Base-by-base conservation (phyloP, 2,888 invertebrate species). In the Leptura quadrifasciata region DNA sequence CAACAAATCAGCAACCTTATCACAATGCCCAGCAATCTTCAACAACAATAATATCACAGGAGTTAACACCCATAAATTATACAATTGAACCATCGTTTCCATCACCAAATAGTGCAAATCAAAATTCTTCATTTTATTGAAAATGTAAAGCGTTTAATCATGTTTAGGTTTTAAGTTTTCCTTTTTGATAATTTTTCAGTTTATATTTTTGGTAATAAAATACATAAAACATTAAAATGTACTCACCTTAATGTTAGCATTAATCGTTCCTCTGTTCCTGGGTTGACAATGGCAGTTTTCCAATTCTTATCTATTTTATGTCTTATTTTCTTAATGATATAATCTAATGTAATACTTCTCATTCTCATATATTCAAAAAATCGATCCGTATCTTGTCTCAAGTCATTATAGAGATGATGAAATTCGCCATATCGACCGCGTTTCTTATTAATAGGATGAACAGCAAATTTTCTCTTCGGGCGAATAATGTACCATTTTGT, bases 221-320 rank as follows among this genome's bases (percentile, higher is more conserved):
- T 68, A 17, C 27, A 31, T 20, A 61, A 52, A 74, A 67, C 9
- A 60, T 60, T 35, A 31, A 17, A 39, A 39, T 67, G 18, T 58
- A 68, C 68, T 74, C 63, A 74, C 61, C 74, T 21, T 54, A 68
- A 69, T 4, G 74, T 68, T 58, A 74, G 3, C 60, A 73, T 65
- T 3, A 73, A 58, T 67, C 55, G 57, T 73, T 73, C 57, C 58
- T 73, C 61, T 24, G 31, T 10, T 31, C 18, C 68, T 74, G 18
- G 68, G 74, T 35, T 74, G 63, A 20, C 21, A 15, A 72, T 58
- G 72, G 47, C 72, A 65, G 27, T 65, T 72, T 65, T 64, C 9
- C 35, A 39, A 35, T 2, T 1, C 8, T 1, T 63, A 63, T 35
- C 12, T 17, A 63, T 2, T 63, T 17, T 24, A 24, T 24, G 24